Conservation (phyloP, 2,113 vertebrate species). For the Ammospiza caudacuta region DNA sequence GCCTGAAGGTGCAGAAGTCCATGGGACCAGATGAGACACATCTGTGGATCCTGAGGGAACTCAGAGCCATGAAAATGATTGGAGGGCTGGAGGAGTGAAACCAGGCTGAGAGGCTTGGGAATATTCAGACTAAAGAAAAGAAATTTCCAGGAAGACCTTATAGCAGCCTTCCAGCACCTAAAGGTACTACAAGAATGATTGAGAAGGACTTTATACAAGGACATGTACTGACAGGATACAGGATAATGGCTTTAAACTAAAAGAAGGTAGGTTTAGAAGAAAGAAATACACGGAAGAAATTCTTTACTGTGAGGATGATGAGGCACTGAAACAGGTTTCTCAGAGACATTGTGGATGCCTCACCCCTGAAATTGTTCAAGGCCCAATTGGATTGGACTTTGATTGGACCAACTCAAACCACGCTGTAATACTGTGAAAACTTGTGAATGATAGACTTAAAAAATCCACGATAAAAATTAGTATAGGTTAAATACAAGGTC, state of each 20-base stretch:
- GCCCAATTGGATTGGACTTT: not conserved
- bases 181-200: not conserved
- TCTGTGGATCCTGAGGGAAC: not conserved
- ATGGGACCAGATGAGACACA: fast-evolving
- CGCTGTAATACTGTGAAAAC: not conserved
- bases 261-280: not conserved
- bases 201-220: too few species aligned
- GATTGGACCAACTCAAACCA: not conserved
- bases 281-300: not conserved
- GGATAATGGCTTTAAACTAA: not conserved
- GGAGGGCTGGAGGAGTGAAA: not conserved
- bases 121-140: not conserved
- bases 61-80: not conserved
- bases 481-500: not conserved
- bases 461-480: not conserved
- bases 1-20: not conserved
- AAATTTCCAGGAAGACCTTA: not conserved
- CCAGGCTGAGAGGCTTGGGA: not conserved
- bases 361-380: not conserved
- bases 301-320: not conserved
- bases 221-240: fast-evolving
- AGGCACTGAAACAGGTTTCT: not conserved
- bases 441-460: not conserved
- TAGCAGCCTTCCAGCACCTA: not conserved
- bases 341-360: not conserved